phyloP scores from a whole-genome alignment of 2,888 invertebrate genomes.

The Troides oblongomaculatus region DNA sequence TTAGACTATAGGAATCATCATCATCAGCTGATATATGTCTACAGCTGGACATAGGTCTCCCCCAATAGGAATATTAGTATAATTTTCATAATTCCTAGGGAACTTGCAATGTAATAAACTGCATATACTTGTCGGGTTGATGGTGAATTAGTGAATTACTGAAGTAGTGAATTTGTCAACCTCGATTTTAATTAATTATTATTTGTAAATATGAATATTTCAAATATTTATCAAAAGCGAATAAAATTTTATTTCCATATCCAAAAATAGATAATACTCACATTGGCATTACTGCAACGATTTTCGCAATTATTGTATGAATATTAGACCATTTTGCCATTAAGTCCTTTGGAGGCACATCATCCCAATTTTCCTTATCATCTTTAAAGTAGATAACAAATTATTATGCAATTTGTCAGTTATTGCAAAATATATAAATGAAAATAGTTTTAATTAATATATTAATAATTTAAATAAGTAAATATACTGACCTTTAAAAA shows the following conservation, averaged over 20 bases:
- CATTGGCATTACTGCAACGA: constrained; percentile 75
- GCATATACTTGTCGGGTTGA: no score
- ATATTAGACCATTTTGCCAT: constrained; percentile 81
- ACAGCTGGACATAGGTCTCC: no score
- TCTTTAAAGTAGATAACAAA: constrained; percentile 47
- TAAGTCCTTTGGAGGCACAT: constrained; percentile 77
- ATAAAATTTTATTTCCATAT: background rate
- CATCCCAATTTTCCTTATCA: constrained; percentile 80
- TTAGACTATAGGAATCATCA: no score
- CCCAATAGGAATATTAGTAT: background rate
- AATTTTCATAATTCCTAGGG: background rate
- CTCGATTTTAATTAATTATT: no score
- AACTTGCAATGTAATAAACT: no score
- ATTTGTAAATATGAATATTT: background rate
- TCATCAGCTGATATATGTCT: no score
- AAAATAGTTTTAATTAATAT: constrained; percentile 36
- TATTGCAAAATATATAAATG: constrained; percentile 11
- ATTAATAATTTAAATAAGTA: background rate
- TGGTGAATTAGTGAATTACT: no score
- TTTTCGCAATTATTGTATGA: constrained; percentile 78
- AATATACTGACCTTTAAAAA: constrained; percentile 56
- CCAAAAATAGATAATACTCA: constrained; percentile 47
- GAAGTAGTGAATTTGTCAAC: no score
- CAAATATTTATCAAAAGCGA: background rate
- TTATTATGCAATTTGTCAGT: constrained; percentile 11